phyloP scores from a whole-genome alignment of 2,113 vertebrate genomes.

The Hippocampus zosterae region DNA sequence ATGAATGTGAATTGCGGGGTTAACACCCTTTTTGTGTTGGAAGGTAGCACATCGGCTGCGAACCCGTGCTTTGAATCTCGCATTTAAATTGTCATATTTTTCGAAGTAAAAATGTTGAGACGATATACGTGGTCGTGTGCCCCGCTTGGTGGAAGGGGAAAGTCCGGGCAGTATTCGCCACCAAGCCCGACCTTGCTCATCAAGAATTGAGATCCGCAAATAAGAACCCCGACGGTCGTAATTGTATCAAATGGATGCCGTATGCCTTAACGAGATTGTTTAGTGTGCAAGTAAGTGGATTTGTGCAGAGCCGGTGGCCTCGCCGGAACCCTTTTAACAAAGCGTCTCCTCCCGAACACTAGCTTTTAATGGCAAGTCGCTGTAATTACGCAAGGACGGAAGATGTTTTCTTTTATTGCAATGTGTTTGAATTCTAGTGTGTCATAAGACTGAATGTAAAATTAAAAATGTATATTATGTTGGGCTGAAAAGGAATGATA shows the following conservation, averaged over 20 bases:
- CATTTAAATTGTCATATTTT: background rate
- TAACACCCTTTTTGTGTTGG: conserved; percentile 41
- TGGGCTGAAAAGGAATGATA: background rate
- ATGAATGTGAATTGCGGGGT: conserved; percentile 26
- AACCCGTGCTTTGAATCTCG: background rate
- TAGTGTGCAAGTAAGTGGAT: conserved; percentile 64
- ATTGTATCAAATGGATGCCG: conserved; percentile 48
- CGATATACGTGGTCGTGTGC: background rate
- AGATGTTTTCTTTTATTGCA: conserved; percentile 20
- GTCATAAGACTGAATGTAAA: background rate
- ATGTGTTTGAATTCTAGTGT: background rate
- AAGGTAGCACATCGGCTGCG: conserved; percentile 29
- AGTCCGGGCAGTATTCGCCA: conserved; percentile 13
- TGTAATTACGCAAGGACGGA: conserved; percentile 70
- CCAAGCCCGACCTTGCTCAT: conserved; percentile 59
- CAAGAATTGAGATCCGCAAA: conserved; percentile 14
- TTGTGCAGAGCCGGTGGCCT: conserved; percentile 20
- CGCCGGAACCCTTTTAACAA: background rate
- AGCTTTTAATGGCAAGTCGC: conserved; percentile 42
- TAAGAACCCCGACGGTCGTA: conserved; percentile 15
- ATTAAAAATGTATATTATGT: background rate
- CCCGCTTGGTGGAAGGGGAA: background rate
- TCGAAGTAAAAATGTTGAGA: background rate
- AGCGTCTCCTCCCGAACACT: conserved; percentile 13
- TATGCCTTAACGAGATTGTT: conserved; percentile 59